These are phyloP conservation scores for Thripadectes ignobilis DNA, from an alignment of 2,797 vertebrate genomes.

Conservation along the genomic window DNA sequence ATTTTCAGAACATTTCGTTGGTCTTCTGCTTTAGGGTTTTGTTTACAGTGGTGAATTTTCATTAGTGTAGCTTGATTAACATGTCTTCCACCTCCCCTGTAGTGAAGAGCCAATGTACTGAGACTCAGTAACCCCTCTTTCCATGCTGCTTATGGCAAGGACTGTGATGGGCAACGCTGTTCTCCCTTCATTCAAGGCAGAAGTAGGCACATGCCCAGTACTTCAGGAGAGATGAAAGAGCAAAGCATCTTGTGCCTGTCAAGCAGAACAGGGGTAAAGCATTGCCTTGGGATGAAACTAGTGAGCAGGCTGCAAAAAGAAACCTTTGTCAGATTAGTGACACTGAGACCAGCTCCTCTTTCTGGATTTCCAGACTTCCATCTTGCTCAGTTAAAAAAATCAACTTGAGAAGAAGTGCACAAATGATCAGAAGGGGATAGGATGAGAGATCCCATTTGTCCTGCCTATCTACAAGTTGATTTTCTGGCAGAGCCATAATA, in stretches of 20 bases:
- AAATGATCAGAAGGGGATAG: not conserved
- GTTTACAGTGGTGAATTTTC: not conserved
- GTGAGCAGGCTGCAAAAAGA: not conserved
- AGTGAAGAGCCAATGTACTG: not conserved
- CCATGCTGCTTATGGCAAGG: not conserved
- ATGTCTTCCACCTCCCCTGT: not conserved
- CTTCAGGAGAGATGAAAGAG: not conserved
- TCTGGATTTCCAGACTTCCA: not conserved
- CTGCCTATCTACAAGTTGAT: not conserved
- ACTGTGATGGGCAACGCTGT: not conserved
- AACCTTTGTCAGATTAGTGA: not conserved
- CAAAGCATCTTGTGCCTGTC: not conserved
- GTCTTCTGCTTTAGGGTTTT: not conserved
- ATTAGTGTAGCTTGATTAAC: not conserved
- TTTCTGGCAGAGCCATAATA: not conserved
- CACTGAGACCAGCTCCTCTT: not conserved
- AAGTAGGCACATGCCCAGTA: not conserved
- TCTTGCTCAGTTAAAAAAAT: not conserved
- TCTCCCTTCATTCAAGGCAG: not conserved
- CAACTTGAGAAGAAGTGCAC: not conserved
- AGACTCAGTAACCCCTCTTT: not conserved
- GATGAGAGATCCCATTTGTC: not conserved
- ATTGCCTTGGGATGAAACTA: not conserved
- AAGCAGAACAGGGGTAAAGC: not conserved
- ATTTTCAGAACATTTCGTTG: not conserved